These are phyloP conservation scores for Dermochelys coriacea DNA, from an alignment of 2,797 vertebrate species.

Conservation along the genomic window DNA sequence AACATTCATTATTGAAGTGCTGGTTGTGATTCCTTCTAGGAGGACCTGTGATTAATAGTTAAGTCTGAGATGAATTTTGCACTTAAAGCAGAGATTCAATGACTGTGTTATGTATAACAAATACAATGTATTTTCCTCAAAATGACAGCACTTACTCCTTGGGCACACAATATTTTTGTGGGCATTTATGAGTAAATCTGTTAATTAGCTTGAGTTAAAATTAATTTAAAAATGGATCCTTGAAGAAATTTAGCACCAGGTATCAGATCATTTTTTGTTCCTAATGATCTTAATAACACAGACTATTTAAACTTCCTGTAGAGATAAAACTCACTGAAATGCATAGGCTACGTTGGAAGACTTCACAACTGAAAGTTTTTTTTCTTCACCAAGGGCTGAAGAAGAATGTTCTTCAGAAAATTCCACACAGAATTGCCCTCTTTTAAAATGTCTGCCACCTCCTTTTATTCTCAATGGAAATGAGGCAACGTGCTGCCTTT, in stretches of 20 bases:
- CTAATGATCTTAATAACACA: neutral
- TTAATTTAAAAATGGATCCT: neutral
- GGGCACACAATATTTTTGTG: neutral
- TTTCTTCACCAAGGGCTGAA: neutral
- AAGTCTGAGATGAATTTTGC: neutral
- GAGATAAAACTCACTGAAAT: neutral
- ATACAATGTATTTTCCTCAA: neutral
- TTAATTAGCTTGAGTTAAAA: neutral
- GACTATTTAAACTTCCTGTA: neutral
- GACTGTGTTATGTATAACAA: neutral
- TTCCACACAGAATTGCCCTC: neutral
- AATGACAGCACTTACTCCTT: neutral
- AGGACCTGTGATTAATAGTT: neutral
- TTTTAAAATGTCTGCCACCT: neutral
- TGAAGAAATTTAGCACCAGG: neutral
- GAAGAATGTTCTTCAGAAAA: neutral
- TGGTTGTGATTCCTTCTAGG: neutral
- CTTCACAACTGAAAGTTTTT: neutral
- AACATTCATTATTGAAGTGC: neutral
- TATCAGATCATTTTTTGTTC: neutral
- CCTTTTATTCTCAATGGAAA: neutral
- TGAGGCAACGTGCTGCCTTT: neutral
- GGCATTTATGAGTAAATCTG: neutral
- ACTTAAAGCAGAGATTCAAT: neutral
- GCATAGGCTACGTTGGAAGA: neutral